Conservation (phyloP, 2,888 invertebrate species). For the Nycteola revayana region DNA sequence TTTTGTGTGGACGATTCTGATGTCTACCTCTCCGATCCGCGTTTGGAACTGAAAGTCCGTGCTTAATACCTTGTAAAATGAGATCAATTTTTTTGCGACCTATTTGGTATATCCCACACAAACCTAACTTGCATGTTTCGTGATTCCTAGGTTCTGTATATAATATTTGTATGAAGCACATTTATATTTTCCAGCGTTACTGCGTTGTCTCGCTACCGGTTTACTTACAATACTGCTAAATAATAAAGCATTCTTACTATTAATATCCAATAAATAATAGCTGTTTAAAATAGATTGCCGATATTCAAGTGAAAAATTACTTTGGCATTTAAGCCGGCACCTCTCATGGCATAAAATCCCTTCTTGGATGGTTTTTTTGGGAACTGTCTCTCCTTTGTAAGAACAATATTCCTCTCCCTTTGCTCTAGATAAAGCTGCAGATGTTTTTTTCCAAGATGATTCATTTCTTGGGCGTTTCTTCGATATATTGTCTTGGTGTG, state of each 20-base stretch:
- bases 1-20: conserved; percentile 12
- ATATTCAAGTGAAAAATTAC: conserved; percentile 10
- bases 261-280: conserved; percentile 12
- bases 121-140: conserved; percentile 13
- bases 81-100: conserved; percentile 11
- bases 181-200: conserved; percentile 12
- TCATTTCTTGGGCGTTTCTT: conserved; percentile 16
- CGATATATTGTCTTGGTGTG: conserved; percentile 14
- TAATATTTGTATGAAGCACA: conserved; percentile 14
- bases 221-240: conserved; percentile 11
- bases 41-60: conserved; percentile 7
- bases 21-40: conserved; percentile 13
- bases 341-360: conserved; percentile 14
- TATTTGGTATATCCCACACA: conserved; percentile 15
- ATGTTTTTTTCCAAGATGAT: conserved; percentile 16
- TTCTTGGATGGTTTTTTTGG: conserved; percentile 12
- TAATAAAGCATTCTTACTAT: conserved; percentile 12
- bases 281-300: conserved; percentile 11
- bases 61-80: conserved; percentile 11
- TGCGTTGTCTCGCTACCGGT: conserved; percentile 6
- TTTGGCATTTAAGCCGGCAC: conserved; percentile 9
- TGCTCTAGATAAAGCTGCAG: conserved; percentile 11
- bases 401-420: conserved; percentile 13
- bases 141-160: conserved; percentile 8
- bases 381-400: conserved; percentile 12